Evolutionary conservation across 2,888 invertebrate species (phyloP), one percentile per base, ranked within the genome.

Genomic region (Lepidonotus clava): DNA sequence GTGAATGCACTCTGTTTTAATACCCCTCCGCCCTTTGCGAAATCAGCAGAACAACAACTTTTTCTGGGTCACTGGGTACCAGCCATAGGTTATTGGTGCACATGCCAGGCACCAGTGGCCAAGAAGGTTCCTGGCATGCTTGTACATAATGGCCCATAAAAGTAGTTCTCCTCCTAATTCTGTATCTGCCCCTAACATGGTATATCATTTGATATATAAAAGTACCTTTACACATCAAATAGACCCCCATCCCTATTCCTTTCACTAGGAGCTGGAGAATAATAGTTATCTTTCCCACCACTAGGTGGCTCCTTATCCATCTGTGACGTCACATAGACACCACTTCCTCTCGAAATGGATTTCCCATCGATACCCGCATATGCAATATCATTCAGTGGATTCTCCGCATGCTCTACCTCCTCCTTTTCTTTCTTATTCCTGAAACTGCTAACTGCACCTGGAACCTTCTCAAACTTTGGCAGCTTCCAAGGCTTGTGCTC

Each of bases 401-500:
- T 61, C 24, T 61, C 71, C 18, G 38, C 34, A 18, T 11, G 14
- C 36, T 38, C 14, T 38, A 5, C 14, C 34, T n/a, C 38, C 46
- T 46, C 8, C 46, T 71, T 38, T 0, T 2, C 4, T 1, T 71
- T 34, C 71, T 38, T n/a, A 4, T n/a, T 38, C 38, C 38, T 34
- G 36, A 36, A 34, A 36, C 71, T 71, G 36, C 38, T 71, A 0
- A 71, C 71, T 21, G 24, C 24, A 1, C n/a, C 1, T 38, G 71
- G 71, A 2, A 71, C 71, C 8, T 80, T 80, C 80, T 80, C 80
- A 46, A 80, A 80, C 32, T 46, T 41, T 5, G 80, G 18, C 80
- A 80, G 41, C 28, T 80, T 80, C 80, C 80, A 80, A 24, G 46
- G 41, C 28, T 51, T 80, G 5, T 80, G 80, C 28, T 80, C 46